Evolutionary conservation across 2,797 vertebrate genomes (phyloP), one percentile per base, ranked within the genome.

Genomic region (Aeoliscus strigatus): DNA sequence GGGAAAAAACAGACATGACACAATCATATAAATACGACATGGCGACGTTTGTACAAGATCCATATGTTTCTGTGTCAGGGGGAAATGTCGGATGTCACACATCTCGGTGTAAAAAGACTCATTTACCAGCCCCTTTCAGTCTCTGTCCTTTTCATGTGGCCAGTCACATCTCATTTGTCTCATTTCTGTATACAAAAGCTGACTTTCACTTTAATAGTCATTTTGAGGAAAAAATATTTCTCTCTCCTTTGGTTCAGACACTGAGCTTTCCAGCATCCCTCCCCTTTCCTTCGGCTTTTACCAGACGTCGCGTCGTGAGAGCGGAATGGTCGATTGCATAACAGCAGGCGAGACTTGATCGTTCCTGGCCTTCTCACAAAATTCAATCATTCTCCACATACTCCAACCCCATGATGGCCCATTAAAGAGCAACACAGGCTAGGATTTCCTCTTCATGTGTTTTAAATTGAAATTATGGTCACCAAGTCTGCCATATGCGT

Each of bases 371-470:
- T 77, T 81, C 64, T 66, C 49, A 41, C 77, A 79, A 81, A 82
- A 82, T 84, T 86, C 78, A 86, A 79, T 83, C 80, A 83, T 84
- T 85, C 83, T 58, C 79, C 28, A 79, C 80, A 84, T 86, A 81
- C 79, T 80, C 73, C 75, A 73, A 77, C 76, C 72, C 80, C 77
- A 79, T 68, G 75, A 79, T 59, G 74, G 75, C 67, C 80, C 69
- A 81, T 85, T 84, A 83, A 88, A 85, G 73, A 72, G 75, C 69
- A 73, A 67, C 70, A 33, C 42, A 14, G 68, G 70, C 73, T 82
- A 78, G 75, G 82, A 82, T 86, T 86, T 83, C 84, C 79, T 6
- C 76, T 75, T 77, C 81, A 81, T 83, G 75, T 86, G 80, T 80
- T 86, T 85, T 73, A 79, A 80, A 81, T 83, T 80, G 68, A 85